A percentile compares a stretch with the other conserved stretches of the same genome.
phyloP scores from a whole-genome alignment of 2,113 vertebrate species.

The Microtus ochrogaster region DNA sequence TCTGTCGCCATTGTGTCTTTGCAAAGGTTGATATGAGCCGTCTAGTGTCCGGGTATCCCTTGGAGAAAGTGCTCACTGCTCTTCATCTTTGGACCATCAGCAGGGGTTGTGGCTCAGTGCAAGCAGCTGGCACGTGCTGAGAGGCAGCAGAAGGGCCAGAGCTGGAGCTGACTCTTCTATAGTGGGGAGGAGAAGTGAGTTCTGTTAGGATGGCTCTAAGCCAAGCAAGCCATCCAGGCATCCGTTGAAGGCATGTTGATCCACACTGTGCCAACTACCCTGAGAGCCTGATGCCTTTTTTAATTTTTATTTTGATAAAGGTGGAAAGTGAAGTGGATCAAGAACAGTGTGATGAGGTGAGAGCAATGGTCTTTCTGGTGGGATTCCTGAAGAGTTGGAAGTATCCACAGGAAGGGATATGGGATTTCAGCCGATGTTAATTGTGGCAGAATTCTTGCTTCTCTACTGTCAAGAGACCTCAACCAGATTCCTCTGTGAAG shows the following conservation, averaged over 20 bases:
- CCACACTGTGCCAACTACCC: background rate
- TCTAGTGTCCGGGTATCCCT: background rate
- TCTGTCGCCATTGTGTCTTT: background rate
- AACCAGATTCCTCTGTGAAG: background rate
- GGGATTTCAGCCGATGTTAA: background rate
- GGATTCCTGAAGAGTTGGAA: background rate
- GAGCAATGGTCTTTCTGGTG: background rate
- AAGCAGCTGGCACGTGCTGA: background rate
- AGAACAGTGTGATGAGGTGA: background rate
- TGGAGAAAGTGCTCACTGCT: background rate
- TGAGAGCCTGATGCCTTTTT: too few species aligned
- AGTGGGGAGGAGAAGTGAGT: background rate
- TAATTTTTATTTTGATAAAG: background rate
- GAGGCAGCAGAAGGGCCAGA: background rate
- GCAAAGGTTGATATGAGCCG: background rate
- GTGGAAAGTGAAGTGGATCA: background rate
- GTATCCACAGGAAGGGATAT: background rate
- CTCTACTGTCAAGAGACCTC: background rate
- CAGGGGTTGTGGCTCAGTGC: background rate
- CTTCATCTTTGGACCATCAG: background rate
- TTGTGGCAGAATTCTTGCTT: background rate
- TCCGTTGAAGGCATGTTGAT: background rate
- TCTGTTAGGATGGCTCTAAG: slow-evolving; percentile 1
- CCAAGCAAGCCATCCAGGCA: background rate
- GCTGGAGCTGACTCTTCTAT: background rate